Percentiles rank a stretch among this genome's conserved stretches.
phyloP scores from a whole-genome alignment of 2,113 vertebrate genomes.

The Eudyptes chrysolophus region DNA sequence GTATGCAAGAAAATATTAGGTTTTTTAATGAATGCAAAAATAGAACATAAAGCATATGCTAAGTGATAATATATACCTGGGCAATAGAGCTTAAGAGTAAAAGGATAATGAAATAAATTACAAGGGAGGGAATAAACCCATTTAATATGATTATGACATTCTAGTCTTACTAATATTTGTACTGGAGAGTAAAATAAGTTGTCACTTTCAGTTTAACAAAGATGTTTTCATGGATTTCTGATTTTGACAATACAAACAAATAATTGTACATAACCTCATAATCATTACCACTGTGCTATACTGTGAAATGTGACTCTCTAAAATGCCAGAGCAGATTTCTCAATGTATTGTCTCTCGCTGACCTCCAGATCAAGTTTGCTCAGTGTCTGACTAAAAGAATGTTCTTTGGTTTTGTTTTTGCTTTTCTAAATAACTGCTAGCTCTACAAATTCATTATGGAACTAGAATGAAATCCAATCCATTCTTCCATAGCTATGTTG shows the following conservation, averaged over 20 bases:
- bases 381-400: not conserved
- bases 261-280: not conserved
- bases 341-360: not conserved
- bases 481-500: not conserved
- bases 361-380: constrained; percentile 22
- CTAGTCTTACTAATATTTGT: not conserved
- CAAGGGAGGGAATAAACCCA: not conserved
- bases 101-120: not conserved
- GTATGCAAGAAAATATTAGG: not conserved
- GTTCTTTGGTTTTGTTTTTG: not conserved
- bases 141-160: not conserved
- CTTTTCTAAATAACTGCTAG: constrained; percentile 24
- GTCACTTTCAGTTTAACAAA: not conserved
- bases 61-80: not conserved
- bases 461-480: not conserved
- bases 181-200: not conserved
- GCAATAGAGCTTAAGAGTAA: not conserved
- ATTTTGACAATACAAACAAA: not conserved
- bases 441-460: constrained; percentile 8
- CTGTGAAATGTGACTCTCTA: not conserved
- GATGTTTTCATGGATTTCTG: not conserved
- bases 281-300: not conserved
- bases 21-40: not conserved
- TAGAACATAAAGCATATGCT: not conserved
- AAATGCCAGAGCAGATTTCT: not conserved